Conservation (phyloP, 2,113 vertebrate species). For the Pachypanchax playfairii region DNA sequence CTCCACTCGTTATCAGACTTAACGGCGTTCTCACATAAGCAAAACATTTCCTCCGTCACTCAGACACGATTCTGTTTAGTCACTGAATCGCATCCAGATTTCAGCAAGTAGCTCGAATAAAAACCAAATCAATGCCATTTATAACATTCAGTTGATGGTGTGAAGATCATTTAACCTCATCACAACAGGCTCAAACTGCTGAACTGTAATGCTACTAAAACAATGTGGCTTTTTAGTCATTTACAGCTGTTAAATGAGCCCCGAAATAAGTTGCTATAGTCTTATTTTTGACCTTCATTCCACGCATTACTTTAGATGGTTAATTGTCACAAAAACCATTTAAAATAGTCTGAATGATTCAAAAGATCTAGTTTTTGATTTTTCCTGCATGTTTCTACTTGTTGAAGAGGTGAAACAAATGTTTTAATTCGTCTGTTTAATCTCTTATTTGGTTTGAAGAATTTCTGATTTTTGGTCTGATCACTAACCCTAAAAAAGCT, state of each 20-base stretch:
- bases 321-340: too few relatives aligned
- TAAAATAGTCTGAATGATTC: too few relatives aligned
- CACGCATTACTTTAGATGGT: too few relatives aligned
- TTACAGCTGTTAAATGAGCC: too few relatives aligned
- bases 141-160: background rate
- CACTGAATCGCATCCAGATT: background rate
- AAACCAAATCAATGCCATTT: too few relatives aligned
- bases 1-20: constrained; percentile 43
- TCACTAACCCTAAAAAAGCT: background rate
- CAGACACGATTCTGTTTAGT: constrained; percentile 2
- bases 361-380: too few relatives aligned
- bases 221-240: background rate
- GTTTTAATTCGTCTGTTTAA: too few relatives aligned
- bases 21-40: constrained; percentile 23
- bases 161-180: background rate
- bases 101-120: background rate
- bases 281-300: too few relatives aligned
- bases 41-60: constrained; percentile 3
- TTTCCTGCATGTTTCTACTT: too few relatives aligned
- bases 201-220: background rate
- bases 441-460: background rate
- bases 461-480: constrained; percentile 9
- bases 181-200: background rate
- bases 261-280: too few relatives aligned
- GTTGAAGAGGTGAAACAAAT: too few relatives aligned